These are phyloP conservation scores for Oncorhynchus mykiss DNA, from an alignment of 2,113 vertebrate species.

Conservation along the genomic window DNA sequence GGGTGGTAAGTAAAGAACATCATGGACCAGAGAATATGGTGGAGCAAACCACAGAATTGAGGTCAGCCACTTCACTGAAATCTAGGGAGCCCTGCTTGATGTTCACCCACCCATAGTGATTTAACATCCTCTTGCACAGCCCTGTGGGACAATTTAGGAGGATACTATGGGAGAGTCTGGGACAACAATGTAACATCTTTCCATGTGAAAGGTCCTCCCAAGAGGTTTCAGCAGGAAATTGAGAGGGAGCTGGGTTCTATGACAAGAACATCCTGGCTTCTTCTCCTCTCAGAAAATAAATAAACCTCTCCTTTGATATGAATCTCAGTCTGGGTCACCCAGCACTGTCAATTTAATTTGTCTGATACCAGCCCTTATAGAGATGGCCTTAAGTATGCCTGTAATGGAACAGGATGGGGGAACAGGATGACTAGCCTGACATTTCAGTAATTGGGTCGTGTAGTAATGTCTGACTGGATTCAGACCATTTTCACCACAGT, in stretches of 20 bases:
- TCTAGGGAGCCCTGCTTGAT: slow-evolving; percentile 5
- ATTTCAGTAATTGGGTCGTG: not conserved
- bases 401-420: not conserved
- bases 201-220: not conserved
- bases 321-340: slow-evolving; percentile 9
- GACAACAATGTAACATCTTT: not conserved
- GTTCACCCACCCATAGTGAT: not conserved
- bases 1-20: slow-evolving; percentile 35
- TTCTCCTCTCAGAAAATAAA: not conserved
- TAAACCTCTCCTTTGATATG: slow-evolving; percentile 14
- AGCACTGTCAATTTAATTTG: not conserved
- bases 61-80: slow-evolving; percentile 24
- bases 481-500: slow-evolving; percentile 19
- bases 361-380: not conserved
- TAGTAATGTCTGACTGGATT: slow-evolving; percentile 28
- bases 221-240: slow-evolving; percentile 2
- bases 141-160: slow-evolving; percentile 4
- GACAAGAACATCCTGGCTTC: slow-evolving; percentile 3
- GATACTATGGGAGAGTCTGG: not conserved
- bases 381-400: not conserved
- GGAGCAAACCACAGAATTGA: slow-evolving; percentile 33
- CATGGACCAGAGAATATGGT: slow-evolving; percentile 20
- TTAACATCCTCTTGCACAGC: not conserved
- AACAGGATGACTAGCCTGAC: not conserved
- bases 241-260: not conserved